Evolutionary conservation across 2,888 invertebrate species (phyloP), one percentile per base, ranked within the genome.

Genomic region (Oscheius sp.): DNA sequence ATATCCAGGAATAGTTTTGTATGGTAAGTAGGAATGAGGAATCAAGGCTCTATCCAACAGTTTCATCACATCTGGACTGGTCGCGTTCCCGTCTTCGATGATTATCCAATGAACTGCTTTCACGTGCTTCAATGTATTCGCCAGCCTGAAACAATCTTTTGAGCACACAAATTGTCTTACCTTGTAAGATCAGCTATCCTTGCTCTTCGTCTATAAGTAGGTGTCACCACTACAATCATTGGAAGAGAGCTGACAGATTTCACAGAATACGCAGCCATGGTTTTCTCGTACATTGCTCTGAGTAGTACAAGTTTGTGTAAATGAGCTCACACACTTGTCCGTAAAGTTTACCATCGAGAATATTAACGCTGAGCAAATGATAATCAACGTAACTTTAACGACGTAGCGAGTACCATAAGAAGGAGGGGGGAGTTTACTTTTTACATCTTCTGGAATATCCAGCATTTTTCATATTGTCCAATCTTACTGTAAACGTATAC

Each of bases 91-190:
- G 72, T 84, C 84, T 75, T 84, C 84, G 7, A 84, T 65, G 0
- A 84, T 79, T 2, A 84, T 78, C 84, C 84, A 84, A 53, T 84
- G 81, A 7, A 84, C 62, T 42, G 82, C 75, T 59, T 77, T 74
- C 50, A 84, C 75, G 13, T 76, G 76, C 35, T 66, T 58, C 10
- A 84, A 42, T 2, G 84, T 84, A 70, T 84, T 82, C 32, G 80
- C 80, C 79, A 83, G 76, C 73, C 84, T 83, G 68, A 3, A 1
- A 33, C 11, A 33, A 21, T 21, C 21, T 57, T 57, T 21, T 65
- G 13, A 48, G 13, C 35, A 50, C 10, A 29, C 9, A 29, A 66
- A 4, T 10, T 13, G 32, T 2, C 70, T 50, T 58, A 79, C 81
- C 81, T 75, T 37, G 77, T 66, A 75, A 82, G 74, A 55, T 82